A percentile compares a stretch with the other conserved stretches of the same genome.
phyloP scores from a whole-genome alignment of 1,140 invertebrate genomes.

The Pogonognathellus flavescens region DNA sequence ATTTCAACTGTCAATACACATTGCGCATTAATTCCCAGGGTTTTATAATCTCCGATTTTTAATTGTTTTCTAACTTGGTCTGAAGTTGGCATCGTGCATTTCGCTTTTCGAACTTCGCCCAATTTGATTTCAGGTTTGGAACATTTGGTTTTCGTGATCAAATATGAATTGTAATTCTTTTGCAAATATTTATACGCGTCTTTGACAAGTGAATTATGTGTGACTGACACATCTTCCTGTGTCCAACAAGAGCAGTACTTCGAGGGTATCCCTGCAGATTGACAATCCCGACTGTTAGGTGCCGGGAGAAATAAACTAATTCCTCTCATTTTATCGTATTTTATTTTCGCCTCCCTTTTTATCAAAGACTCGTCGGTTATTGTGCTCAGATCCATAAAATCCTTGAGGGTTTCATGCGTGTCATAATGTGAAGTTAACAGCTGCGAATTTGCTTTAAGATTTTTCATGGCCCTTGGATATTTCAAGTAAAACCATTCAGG shows the following conservation, averaged over 20 bases:
- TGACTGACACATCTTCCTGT: not conserved
- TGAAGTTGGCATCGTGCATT: not conserved
- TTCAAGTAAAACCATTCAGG: constrained; percentile 79
- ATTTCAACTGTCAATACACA: not conserved
- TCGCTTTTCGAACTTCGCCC: not conserved
- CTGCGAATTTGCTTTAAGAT: constrained; percentile 79
- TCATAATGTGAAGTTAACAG: constrained; percentile 88
- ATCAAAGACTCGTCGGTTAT: not conserved
- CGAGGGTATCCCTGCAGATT: not conserved
- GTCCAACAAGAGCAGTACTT: not conserved
- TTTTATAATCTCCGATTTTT: not conserved
- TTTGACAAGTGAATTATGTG: not conserved
- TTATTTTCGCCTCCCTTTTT: not conserved
- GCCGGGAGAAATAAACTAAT: not conserved
- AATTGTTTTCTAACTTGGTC: not conserved
- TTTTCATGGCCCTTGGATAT: constrained; percentile 77
- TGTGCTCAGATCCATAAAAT: constrained; percentile 72
- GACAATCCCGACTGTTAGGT: not conserved
- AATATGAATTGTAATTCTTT: not conserved
- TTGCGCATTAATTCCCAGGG: not conserved
- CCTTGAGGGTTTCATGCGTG: constrained; percentile 80
- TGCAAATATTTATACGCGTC: not conserved
- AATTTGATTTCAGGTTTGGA: not conserved
- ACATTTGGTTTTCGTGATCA: not conserved
- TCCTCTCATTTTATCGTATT: not conserved